Evolutionary conservation across 2,797 vertebrate species (phyloP), one percentile per base, ranked within the genome.

Genomic region (Botia kubotai): DNA sequence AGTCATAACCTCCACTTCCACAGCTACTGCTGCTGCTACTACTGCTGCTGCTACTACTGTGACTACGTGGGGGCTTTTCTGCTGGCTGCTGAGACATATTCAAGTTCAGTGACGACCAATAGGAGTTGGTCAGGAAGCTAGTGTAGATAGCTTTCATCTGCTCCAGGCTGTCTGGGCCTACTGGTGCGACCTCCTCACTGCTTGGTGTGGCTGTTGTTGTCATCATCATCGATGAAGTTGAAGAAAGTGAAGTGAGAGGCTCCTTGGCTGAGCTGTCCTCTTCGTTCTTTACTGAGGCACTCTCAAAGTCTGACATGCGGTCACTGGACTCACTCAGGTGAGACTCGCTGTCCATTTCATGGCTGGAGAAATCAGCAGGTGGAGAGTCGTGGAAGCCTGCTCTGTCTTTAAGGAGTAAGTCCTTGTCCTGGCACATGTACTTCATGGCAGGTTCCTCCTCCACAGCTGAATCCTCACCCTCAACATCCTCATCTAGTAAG

Each of bases 81-180:
- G 94, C 88, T 57, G 97, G 92, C 0, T 97, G 93, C 91, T 96
- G 97, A 89, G 92, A 94, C 90, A 97, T 92, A 88, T 96, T 98
- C 89, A 98, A 88, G 89, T 95, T 98, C 88, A 99, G 95, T 85
- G 94, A 97, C 77, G 97, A 99, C 98, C 98, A 99, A 86, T 99
- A 99, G 21, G 98, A 99, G 90, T 97, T 99, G 88, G 97, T 99
- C 77, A 99, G 94, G 87, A 99, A 99, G 89, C 97, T 98, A 79
- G 97, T 97, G 91, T 99, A 99, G 79, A 99, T 98, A 0, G 97
- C 98, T 93, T 98, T 99, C 98, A 99, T 99, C 93, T 99, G 98
- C 87, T 98, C 97, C 85, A 99, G 93, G 83, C 98, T 99, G 86
- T 99, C 97, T 0, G 97, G 95, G 43, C 95, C 96, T 0, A 93